phyloP scores from a whole-genome alignment of 2,113 vertebrate genomes.

The Amblyopsis rosae region DNA sequence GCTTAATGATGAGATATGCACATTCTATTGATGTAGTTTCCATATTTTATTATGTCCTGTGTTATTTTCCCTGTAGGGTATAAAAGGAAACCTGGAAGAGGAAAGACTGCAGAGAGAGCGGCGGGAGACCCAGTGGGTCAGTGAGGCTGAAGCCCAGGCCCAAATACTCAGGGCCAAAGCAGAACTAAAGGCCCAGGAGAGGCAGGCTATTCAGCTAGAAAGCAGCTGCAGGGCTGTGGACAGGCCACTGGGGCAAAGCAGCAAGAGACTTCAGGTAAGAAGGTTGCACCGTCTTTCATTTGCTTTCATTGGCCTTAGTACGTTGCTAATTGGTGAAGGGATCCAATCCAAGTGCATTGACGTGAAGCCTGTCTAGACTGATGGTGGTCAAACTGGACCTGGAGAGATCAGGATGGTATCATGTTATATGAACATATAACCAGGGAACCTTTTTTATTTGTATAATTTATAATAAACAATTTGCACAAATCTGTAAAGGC shows the following conservation, averaged over 20 bases:
- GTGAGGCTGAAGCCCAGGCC: conserved; percentile 88
- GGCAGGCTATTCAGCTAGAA: conserved; percentile 90
- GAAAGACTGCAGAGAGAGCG: conserved; percentile 88
- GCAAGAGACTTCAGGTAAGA: conserved; percentile 88
- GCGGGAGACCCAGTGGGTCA: conserved; percentile 86
- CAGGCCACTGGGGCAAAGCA: conserved; percentile 88
- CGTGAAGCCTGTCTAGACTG: no score
- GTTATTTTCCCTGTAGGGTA: conserved; percentile 50
- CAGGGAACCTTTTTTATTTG: no score
- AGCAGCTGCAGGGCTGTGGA: conserved; percentile 93
- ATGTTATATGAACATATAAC: no score
- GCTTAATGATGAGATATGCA: not conserved
- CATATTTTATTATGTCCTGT: not conserved
- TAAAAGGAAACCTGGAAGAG: conserved; percentile 88
- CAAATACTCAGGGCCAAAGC: conserved; percentile 86
- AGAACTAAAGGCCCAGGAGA: conserved; percentile 89
- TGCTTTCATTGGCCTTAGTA: no score
- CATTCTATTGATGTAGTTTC: not conserved
- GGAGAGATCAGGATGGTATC: no score
- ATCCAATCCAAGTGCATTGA: no score
- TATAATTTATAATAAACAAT: no score
- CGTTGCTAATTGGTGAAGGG: no score
- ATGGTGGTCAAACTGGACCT: no score
- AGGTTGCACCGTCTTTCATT: not conserved
- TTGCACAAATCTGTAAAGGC: no score